Evolutionary conservation across 2,888 invertebrate genomes (phyloP), one percentile per base, ranked within the genome.

Genomic region (Colostygia pectinataria): DNA sequence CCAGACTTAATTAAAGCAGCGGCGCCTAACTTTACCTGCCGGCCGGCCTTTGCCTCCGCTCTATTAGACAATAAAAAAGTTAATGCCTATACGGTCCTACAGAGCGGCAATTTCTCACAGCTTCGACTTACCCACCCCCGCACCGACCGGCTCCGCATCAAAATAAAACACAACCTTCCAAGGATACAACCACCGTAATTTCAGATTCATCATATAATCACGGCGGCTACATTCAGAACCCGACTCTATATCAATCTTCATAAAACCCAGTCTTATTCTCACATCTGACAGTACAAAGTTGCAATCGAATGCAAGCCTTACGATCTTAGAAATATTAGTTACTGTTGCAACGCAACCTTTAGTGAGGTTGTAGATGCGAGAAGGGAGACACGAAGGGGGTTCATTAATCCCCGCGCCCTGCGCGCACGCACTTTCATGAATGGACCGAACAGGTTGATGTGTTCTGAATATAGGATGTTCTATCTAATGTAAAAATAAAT

Each of bases 361-460:
- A 40, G 57, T 63, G 42, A 82, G 81, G 83, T 68, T 83, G 70
- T 77, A 69, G 70, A 65, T 69, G 76, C 37, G 72, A 76, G 68
- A 74, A 74, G 76, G 63, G 77, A 69, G 69, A 80, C 63, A 78
- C 67, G 67, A 65, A 69, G 80, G 83, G 81, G 83, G 82, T 87
- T 86, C 88, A 88, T 90, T 88, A 89, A 89, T 88, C 89, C 89
- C 88, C 89, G 85, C 88, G 84, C 89, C 86, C 87, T 88, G 89
- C 88, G 88, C 87, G 75, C 89, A 87, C 89, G 89, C 89, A 90
- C 89, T 90, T 89, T 90, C 87, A 90, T 90, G 89, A 90, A 90
- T 90, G 89, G 85, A 77, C 80, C 83, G 81, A 89, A 89, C 89
- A 90, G 89, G 89, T 90, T 90, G 88, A 88, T 88, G 82, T 83